Evolutionary conservation across 2,888 invertebrate genomes (phyloP).

Genomic region (Ethmia dodecea): DNA sequence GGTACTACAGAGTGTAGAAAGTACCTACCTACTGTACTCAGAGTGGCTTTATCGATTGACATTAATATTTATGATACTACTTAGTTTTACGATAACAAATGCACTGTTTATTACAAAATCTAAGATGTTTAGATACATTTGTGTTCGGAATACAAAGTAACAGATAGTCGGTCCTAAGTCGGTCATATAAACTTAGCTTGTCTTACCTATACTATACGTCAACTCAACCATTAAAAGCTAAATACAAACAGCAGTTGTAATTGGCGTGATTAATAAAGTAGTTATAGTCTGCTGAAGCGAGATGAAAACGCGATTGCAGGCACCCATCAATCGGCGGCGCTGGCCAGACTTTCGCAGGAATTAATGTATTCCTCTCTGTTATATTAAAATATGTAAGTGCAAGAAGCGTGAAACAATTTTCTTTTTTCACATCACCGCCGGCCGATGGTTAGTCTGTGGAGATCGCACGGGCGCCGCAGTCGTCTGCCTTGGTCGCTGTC

Average conservation of each 20-base stretch:
- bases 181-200: too few species aligned
- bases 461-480: conserved; percentile 49
- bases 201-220: too few species aligned
- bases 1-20: too few species aligned
- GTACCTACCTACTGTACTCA: too few species aligned
- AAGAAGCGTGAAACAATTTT: conserved; percentile 73
- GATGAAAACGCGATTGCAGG: conserved; percentile 68
- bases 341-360: conserved; percentile 66
- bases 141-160: too few species aligned
- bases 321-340: conserved; percentile 45
- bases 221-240: too few species aligned
- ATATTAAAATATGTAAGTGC: conserved; percentile 70
- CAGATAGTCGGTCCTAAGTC: too few species aligned
- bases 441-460: conserved; percentile 48
- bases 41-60: too few species aligned
- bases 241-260: conserved; percentile 18
- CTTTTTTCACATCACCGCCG: conserved; percentile 56
- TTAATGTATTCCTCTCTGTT: conserved; percentile 65
- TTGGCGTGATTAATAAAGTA: conserved; percentile 44
- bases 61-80: too few species aligned
- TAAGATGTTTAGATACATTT: too few species aligned
- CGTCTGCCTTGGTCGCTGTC: conserved; percentile 30
- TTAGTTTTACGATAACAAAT: too few species aligned
- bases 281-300: conserved; percentile 36
- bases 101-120: too few species aligned